A percentile compares a stretch with the other conserved stretches of the same genome.
These are phyloP conservation scores for Malurus elegans DNA, from an alignment of 2,113 vertebrate species.

Conservation along the genomic window DNA sequence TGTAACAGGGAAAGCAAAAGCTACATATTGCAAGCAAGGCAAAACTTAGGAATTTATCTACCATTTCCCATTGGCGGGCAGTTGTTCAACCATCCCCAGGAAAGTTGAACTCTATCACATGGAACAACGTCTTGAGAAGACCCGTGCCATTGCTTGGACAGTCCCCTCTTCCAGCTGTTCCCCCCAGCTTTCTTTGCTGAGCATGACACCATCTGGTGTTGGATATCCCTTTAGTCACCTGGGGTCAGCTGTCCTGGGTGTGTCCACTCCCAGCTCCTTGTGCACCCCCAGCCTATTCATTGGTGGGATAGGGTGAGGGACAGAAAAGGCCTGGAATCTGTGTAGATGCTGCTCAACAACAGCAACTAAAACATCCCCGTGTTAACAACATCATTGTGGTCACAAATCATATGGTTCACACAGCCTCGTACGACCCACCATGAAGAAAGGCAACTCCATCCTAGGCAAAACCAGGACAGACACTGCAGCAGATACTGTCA, in stretches of 20 bases:
- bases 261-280: background rate
- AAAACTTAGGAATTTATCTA: background rate
- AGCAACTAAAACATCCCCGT: background rate
- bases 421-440: fast-evolving
- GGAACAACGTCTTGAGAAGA: background rate
- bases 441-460: background rate
- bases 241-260: background rate
- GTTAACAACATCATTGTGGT: background rate
- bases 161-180: background rate
- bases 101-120: fast-evolving
- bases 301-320: background rate
- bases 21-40: fast-evolving
- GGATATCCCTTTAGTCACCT: background rate
- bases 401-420: background rate
- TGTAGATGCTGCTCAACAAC: background rate
- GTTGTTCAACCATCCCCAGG: background rate
- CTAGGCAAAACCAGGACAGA: background rate
- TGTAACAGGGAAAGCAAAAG: background rate
- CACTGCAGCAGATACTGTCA: background rate
- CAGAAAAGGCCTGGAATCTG: background rate
- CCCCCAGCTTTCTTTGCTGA: background rate
- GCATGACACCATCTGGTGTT: fast-evolving
- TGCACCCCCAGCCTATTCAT: fast-evolving
- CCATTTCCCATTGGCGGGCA: fast-evolving
- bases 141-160: fast-evolving